Percentiles rank a stretch among this genome's conserved stretches.
Evolutionary conservation across 2,113 vertebrate genomes (phyloP).

Genomic region (Pluvialis apricaria): DNA sequence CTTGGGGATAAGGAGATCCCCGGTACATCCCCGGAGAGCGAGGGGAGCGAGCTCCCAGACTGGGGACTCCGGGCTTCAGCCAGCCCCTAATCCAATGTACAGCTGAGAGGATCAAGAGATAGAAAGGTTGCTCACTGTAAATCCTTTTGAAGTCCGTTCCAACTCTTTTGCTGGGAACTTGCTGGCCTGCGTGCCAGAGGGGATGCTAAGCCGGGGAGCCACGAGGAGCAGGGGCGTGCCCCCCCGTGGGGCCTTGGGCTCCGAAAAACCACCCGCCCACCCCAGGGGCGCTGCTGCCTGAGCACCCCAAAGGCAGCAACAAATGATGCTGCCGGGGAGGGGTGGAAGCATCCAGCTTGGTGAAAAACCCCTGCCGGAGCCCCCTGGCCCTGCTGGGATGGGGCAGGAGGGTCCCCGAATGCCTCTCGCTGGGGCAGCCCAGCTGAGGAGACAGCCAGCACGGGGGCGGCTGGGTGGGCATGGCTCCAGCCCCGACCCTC

Average conservation of each 20-base stretch:
- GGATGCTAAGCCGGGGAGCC: not conserved
- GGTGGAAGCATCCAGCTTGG: not conserved
- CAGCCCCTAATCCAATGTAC: slow-evolving; percentile 35
- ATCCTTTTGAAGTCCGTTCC: slow-evolving; percentile 60
- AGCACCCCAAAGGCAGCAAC: not conserved
- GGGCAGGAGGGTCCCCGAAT: not conserved
- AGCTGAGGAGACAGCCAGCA: not conserved
- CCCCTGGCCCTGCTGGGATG: not conserved
- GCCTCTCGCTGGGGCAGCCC: not conserved
- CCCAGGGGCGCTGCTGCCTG: not conserved
- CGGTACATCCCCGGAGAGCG: accelerated
- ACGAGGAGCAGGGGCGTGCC: not conserved
- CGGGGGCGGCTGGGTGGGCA: not conserved
- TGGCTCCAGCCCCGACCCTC: not conserved
- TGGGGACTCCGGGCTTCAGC: not conserved
- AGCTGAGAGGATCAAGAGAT: slow-evolving; percentile 58
- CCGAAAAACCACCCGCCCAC: not conserved
- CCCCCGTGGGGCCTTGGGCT: not conserved
- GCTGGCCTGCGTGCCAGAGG: not conserved
- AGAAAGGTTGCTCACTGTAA: slow-evolving; percentile 50
- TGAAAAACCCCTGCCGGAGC: not conserved
- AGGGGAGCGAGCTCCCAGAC: not conserved
- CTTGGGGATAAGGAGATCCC: not conserved
- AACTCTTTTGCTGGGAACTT: slow-evolving; percentile 41
- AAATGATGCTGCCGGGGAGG: accelerated